phyloP scores from a whole-genome alignment of 2,797 vertebrate species.

The Acanthopagrus latus region DNA sequence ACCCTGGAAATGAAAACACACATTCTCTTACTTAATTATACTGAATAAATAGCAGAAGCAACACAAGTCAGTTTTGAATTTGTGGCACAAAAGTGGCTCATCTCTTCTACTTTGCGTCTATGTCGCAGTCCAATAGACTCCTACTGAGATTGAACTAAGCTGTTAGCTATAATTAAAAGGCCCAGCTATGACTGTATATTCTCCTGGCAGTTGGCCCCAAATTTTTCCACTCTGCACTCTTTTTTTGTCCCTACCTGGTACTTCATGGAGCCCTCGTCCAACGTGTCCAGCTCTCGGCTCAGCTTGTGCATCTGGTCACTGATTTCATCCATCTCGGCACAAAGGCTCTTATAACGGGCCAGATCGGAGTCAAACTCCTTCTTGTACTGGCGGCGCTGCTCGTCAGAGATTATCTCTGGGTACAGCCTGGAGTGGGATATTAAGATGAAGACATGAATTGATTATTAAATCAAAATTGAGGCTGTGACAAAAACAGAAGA shows the following conservation, averaged over 20 bases:
- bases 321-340: conserved; percentile 87
- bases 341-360: conserved; percentile 86
- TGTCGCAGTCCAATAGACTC: background rate
- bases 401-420: conserved; percentile 86
- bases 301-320: conserved; percentile 88
- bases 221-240: conserved; percentile 16
- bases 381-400: conserved; percentile 85
- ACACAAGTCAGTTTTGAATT: background rate
- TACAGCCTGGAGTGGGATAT: conserved; percentile 79
- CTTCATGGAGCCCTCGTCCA: conserved; percentile 80
- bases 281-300: conserved; percentile 83
- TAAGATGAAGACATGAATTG: conserved; percentile 11
- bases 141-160: conserved; percentile 5
- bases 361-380: conserved; percentile 87
- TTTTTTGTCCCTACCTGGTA: conserved; percentile 83
- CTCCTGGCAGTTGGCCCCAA: background rate
- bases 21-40: background rate
- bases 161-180: conserved; percentile 21
- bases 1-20: conserved; percentile 75
- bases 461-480: conserved; percentile 16
- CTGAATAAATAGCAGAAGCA: background rate
- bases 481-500: conserved; percentile 10
- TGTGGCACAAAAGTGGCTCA: background rate
- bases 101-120: background rate
- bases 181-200: conserved; percentile 6